A percentile compares a stretch with the other conserved stretches of the same genome.
Evolutionary conservation across 2,888 invertebrate genomes (phyloP).

Genomic region (Epinotia brunnichana): DNA sequence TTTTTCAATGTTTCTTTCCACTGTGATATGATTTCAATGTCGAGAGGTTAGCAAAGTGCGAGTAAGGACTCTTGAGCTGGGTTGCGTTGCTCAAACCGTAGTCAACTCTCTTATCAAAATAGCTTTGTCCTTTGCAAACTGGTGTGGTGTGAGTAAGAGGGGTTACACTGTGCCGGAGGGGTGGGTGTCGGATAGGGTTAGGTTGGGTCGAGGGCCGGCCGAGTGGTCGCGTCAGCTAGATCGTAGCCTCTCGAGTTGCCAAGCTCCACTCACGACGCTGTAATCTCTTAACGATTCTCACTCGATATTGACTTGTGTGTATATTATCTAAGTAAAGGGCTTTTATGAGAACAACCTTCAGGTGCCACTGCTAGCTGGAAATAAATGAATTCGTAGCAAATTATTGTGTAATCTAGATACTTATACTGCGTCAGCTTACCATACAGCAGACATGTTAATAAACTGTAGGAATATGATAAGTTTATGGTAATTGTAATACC

Average conservation of each 20-base stretch:
- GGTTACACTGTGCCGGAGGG: neutral
- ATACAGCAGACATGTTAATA: too few relatives aligned
- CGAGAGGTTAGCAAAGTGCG: slow-evolving; percentile 25
- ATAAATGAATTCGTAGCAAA: neutral
- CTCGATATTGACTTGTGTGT: slow-evolving; percentile 41
- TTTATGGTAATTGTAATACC: too few relatives aligned
- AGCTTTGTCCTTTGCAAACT: slow-evolving; percentile 17
- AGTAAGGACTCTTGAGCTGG: slow-evolving; percentile 23
- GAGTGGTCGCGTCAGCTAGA: slow-evolving; percentile 53
- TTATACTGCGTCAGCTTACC: too few relatives aligned
- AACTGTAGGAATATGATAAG: too few relatives aligned
- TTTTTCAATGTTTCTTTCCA: slow-evolving; percentile 8
- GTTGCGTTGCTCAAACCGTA: slow-evolving; percentile 10
- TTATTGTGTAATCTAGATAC: neutral
- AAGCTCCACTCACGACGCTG: slow-evolving; percentile 50
- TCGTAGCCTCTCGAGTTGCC: slow-evolving; percentile 47
- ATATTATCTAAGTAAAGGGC: slow-evolving; percentile 9
- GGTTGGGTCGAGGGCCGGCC: slow-evolving; percentile 48
- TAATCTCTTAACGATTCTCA: slow-evolving; percentile 54
- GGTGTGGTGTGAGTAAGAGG: slow-evolving; percentile 29
- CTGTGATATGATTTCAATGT: slow-evolving; percentile 36
- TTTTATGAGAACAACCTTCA: neutral
- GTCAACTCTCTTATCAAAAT: slow-evolving; percentile 21
- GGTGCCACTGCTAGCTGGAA: neutral
- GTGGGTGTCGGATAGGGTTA: slow-evolving; percentile 35